These are phyloP conservation scores for Mesorhabditis spiculigera DNA, from an alignment of 2,888 invertebrate genomes.

Conservation along the genomic window DNA sequence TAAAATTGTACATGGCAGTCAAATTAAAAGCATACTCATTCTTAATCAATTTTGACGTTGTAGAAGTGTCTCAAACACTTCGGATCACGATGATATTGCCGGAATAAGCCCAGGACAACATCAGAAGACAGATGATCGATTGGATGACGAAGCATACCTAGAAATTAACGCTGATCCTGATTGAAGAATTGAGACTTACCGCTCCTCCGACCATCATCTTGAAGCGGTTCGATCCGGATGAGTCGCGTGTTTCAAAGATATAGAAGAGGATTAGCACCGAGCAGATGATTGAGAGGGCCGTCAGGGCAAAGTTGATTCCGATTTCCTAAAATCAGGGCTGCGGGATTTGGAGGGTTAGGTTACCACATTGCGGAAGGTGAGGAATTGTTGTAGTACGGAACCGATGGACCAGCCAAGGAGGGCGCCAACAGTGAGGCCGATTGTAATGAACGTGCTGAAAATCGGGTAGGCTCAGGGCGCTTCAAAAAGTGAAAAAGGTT, in stretches of 20 bases:
- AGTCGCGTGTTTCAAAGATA: neutral
- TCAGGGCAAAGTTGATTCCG: neutral
- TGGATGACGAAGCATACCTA: neutral
- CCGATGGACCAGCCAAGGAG: slow-evolving; percentile 19
- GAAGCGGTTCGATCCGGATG: neutral
- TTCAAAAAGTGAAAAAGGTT: too few species aligned
- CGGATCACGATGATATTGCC: neutral
- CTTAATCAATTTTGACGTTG: neutral
- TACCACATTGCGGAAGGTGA: slow-evolving; percentile 16
- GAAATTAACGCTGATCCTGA: neutral
- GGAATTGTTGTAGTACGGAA: slow-evolving; percentile 16
- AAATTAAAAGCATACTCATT: too few species aligned
- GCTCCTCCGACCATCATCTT: slow-evolving; percentile 2
- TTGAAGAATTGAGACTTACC: neutral
- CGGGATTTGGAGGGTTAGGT: neutral
- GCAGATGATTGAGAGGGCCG: neutral
- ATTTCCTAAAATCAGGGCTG: neutral
- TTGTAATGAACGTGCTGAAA: slow-evolving; percentile 1
- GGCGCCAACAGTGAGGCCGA: slow-evolving; percentile 9
- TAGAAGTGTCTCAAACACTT: neutral
- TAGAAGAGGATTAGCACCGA: neutral
- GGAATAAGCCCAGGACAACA: neutral
- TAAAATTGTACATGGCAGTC: too few species aligned
- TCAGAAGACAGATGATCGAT: neutral
- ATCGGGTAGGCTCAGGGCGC: neutral